Base-by-base conservation (phyloP, 1,140 invertebrate species). In the Saxidomus purpurata region DNA sequence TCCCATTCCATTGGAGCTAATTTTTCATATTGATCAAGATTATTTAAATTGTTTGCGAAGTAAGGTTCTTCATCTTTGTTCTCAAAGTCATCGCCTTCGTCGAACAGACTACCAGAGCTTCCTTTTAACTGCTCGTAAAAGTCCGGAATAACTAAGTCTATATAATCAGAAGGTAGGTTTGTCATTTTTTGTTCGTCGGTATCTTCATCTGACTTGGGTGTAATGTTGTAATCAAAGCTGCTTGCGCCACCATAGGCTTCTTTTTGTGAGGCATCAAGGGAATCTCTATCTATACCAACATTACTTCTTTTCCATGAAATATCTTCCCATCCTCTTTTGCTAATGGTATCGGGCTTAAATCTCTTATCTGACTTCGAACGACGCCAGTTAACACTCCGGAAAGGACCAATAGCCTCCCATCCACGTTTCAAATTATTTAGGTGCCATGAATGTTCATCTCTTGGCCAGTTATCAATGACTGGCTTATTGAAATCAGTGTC, bases 291-390 rank as follows among this genome's bases (percentile, higher is more conserved):
- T 6, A 59, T 59, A 59, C 17, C 47, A 49, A 17, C 17, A 17
- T 49, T 49, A 49, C 19, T 59, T 55, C 83, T 52, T n/a, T 85
- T 85, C 83, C 83, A 85, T 15, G 8, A 0, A 19, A 85, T 19
- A 31, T 74, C 83, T 85, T 85, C 83, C 83, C 83, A 85, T 6
- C 63, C 83, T 3, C 83, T 40, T 31, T 83, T 83, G 17, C n/a
- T 38, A 34, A 52, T 34, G 0, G 11, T 11, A 11, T 49, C 22
- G 1, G 6, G 0, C 1, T 2, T 36, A 6, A 59, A 43, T 25
- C 22, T 13, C 31, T 25, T 52, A 31, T 1, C 13, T 31, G 19
- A 2, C n/a, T 28, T 3, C 34, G 25, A 3, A 22, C 22, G 9
- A 1, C 15, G 8, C 25, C 31, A 59, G 17, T 17, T 22, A 1